Evolutionary conservation across 2,797 vertebrate genomes (phyloP).

Genomic region (Toxotes lorentzi): DNA sequence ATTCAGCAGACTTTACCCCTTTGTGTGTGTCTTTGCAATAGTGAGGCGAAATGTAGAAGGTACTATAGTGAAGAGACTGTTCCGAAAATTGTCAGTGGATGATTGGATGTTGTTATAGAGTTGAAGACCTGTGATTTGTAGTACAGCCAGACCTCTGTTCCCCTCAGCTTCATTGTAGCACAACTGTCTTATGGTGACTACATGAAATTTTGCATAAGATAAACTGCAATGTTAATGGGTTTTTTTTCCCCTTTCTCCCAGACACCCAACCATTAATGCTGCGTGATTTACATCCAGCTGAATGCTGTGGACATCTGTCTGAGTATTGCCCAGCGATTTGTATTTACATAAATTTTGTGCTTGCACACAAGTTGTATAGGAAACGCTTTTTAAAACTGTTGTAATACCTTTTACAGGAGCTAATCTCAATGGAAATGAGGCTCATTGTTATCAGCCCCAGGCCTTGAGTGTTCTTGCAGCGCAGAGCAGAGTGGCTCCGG

Average conservation of each 20-base stretch:
- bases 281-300: constrained; percentile 66
- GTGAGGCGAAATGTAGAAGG: not conserved
- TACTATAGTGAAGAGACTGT: constrained; percentile 3
- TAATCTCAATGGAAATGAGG: constrained; percentile 83
- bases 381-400: constrained; percentile 67
- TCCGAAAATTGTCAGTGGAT: constrained; percentile 13
- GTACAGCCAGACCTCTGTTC: not conserved
- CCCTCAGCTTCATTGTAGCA: constrained; percentile 23
- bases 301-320: constrained; percentile 70
- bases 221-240: constrained; percentile 44
- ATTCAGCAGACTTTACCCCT: not conserved
- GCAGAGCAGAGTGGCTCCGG: constrained; percentile 60
- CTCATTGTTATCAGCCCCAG: constrained; percentile 76
- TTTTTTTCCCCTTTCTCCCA: constrained; percentile 12
- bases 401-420: constrained; percentile 77
- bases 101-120: not conserved
- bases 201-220: constrained; percentile 24
- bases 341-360: constrained; percentile 73
- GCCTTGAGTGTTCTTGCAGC: constrained; percentile 69
- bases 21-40: constrained; percentile 13
- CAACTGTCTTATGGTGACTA: constrained; percentile 14
- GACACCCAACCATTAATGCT: constrained; percentile 51
- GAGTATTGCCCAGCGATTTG: constrained; percentile 58
- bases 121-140: constrained; percentile 12
- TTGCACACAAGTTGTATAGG: constrained; percentile 63